These are phyloP conservation scores for Notarius lentiginosus DNA, from an alignment of 2,113 vertebrate genomes.

Conservation along the genomic window DNA sequence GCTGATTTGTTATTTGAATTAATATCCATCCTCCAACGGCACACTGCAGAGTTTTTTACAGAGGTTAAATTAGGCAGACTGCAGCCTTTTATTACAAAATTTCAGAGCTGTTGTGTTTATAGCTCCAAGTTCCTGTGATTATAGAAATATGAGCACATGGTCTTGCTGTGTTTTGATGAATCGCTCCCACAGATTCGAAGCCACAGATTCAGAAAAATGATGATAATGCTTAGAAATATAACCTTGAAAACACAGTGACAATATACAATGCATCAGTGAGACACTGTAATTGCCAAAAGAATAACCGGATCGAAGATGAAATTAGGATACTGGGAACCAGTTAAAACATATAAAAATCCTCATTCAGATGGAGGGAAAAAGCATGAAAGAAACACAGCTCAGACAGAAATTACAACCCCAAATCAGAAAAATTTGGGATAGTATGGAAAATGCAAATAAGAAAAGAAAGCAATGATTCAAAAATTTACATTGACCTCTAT, in stretches of 20 bases:
- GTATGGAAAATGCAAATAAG: too few species aligned
- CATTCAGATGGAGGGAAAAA: not conserved
- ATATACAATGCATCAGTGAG: not conserved
- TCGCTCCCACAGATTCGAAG: slow-evolving; percentile 9
- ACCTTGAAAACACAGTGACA: not conserved
- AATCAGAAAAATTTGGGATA: too few species aligned
- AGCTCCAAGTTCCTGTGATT: not conserved
- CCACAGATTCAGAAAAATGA: slow-evolving; percentile 20
- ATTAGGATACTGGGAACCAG: not conserved
- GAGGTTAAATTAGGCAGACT: slow-evolving; percentile 38
- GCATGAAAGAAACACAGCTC: not conserved
- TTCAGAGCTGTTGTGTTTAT: slow-evolving; percentile 43
- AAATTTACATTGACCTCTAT: too few species aligned
- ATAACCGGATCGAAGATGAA: not conserved
- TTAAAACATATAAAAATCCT: not conserved
- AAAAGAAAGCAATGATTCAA: too few species aligned
- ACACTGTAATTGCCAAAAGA: slow-evolving; percentile 3
- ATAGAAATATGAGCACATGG: slow-evolving; percentile 23
- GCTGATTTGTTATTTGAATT: slow-evolving; percentile 24
- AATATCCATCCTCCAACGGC: slow-evolving; percentile 10
- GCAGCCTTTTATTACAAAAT: slow-evolving; percentile 34
- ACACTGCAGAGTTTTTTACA: slow-evolving; percentile 41
- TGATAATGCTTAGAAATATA: slow-evolving; percentile 12
- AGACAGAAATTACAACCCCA: not conserved
- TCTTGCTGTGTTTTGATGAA: slow-evolving; percentile 21